These are phyloP conservation scores for Watersipora subatra DNA, from an alignment of 1,140 invertebrate genomes.

Conservation along the genomic window DNA sequence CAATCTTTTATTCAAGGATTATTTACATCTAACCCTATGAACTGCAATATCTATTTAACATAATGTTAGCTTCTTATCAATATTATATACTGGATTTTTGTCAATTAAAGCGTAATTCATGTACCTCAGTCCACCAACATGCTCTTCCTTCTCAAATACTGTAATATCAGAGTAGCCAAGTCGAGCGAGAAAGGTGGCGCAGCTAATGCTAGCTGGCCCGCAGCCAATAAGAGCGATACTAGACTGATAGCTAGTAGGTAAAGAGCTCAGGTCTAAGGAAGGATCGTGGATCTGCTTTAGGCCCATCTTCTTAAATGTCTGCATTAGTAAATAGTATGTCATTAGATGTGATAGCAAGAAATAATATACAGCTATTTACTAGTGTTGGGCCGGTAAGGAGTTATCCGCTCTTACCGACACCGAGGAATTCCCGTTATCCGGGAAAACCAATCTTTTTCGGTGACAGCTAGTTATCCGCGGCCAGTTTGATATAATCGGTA, in stretches of 20 bases:
- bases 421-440: too few species aligned
- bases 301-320: slow-evolving; percentile 86
- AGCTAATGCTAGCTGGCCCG: slow-evolving; percentile 90
- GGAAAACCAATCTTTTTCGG: too few species aligned
- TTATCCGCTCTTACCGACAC: too few species aligned
- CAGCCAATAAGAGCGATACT: slow-evolving; percentile 84
- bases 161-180: slow-evolving; percentile 81
- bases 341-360: slow-evolving; percentile 4
- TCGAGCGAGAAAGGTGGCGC: slow-evolving; percentile 83
- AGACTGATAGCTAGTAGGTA: slow-evolving; percentile 49
- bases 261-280: slow-evolving; percentile 33
- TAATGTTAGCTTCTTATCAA: too few species aligned
- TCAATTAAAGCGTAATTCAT: too few species aligned
- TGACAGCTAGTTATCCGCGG: too few species aligned
- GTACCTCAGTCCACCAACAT: slow-evolving; percentile 74
- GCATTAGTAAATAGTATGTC: slow-evolving; percentile 13
- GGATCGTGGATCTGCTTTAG: slow-evolving; percentile 71
- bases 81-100: too few species aligned
- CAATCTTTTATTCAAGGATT: not conserved
- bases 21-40: not conserved
- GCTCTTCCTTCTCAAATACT: slow-evolving; percentile 78
- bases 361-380: not conserved
- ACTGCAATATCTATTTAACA: too few species aligned
- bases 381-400: too few species aligned
- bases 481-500: too few species aligned